Percentiles rank a stretch among this genome's conserved stretches.
Conservation (phyloP, 2,113 vertebrate species). For the Capra hircus region DNA sequence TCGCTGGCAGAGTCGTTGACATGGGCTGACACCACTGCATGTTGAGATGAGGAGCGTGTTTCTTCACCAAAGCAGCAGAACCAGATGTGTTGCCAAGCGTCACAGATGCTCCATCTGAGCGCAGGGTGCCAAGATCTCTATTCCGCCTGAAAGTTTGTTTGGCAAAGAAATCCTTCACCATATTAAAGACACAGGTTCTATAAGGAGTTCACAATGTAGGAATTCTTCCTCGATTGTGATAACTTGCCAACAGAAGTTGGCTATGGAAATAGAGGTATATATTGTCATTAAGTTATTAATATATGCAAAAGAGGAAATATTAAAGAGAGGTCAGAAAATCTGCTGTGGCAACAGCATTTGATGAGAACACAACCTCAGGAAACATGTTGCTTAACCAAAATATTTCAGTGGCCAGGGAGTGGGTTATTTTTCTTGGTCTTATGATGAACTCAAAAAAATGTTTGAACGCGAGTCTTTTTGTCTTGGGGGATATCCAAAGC, state of each 20-base stretch:
- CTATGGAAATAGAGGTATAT: neutral
- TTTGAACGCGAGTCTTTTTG: neutral
- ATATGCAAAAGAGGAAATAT: neutral
- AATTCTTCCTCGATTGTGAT: constrained; percentile 30
- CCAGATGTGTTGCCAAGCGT: constrained; percentile 74
- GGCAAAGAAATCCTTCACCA: constrained; percentile 69
- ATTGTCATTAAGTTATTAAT: constrained; percentile 16
- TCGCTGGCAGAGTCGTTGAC: constrained; percentile 64
- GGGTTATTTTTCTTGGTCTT: neutral
- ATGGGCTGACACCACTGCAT: constrained; percentile 71
- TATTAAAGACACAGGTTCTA: constrained; percentile 63
- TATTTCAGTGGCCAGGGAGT: neutral
- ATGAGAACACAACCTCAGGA: neutral
- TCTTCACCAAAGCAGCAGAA: constrained; percentile 66
- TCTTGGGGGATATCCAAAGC: neutral
- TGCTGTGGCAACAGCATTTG: neutral
- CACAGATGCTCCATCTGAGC: constrained; percentile 67
- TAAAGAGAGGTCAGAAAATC: neutral
- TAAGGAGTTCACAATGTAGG: constrained; percentile 33
- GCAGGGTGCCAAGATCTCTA: constrained; percentile 63
- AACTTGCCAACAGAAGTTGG: neutral
- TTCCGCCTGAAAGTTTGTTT: constrained; percentile 67
- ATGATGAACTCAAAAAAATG: neutral
- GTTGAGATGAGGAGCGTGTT: constrained; percentile 55
- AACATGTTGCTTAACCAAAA: neutral